A percentile compares a stretch with the other conserved stretches of the same genome.
Conservation (phyloP, 2,797 vertebrate species). For the Chromobotia macracanthus region DNA sequence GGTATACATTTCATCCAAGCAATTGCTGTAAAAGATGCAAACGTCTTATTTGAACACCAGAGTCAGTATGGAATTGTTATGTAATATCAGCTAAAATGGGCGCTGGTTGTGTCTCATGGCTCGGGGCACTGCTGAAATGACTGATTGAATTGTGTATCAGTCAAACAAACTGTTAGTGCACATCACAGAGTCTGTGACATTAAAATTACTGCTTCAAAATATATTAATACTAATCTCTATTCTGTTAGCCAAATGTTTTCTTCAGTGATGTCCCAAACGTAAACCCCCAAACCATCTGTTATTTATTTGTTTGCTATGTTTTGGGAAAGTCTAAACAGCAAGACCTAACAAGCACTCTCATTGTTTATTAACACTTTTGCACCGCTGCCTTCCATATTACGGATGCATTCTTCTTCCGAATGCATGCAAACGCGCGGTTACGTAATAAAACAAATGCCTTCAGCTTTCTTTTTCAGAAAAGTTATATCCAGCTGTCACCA, state of each 20-base stretch:
- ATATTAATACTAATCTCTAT: background rate
- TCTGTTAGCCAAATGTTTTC: too few relatives aligned
- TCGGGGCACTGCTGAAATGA: slow-evolving; percentile 30
- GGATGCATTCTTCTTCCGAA: background rate
- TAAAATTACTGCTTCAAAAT: background rate
- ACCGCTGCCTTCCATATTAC: background rate
- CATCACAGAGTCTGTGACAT: background rate
- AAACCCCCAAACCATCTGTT: background rate
- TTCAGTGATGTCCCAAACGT: too few relatives aligned
- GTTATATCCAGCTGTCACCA: slow-evolving; percentile 38
- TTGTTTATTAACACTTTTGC: background rate
- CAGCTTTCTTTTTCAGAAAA: slow-evolving; percentile 30
- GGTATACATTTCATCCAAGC: background rate
- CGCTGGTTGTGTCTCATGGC: slow-evolving; percentile 27
- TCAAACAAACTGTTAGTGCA: slow-evolving; percentile 34
- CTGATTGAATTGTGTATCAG: slow-evolving; percentile 5
- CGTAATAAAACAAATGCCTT: slow-evolving; percentile 34
- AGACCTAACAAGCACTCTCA: background rate
- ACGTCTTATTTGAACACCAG: slow-evolving; percentile 27
- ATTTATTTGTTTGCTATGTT: too few relatives aligned
- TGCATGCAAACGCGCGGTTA: slow-evolving; percentile 28
- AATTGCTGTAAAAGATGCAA: slow-evolving; percentile 31
- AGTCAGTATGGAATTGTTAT: slow-evolving; percentile 42
- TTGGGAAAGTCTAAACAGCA: background rate
- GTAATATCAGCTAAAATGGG: slow-evolving; percentile 56